Conservation (phyloP, 2,888 invertebrate genomes). For the Hydraecia micacea region DNA sequence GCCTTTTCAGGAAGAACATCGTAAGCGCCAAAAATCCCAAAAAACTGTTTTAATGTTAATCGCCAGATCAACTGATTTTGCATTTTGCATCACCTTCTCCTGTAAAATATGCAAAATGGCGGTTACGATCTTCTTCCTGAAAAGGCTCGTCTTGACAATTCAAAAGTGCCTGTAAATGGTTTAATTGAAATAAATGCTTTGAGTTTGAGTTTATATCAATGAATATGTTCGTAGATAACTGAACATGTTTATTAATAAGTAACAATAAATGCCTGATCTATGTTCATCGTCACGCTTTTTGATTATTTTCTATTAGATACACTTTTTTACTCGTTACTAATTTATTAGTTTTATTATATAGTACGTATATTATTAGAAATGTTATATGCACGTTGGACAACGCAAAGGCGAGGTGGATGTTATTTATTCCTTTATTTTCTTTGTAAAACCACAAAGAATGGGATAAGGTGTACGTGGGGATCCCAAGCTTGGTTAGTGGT, state of each 20-base stretch:
- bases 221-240: conserved; percentile 3
- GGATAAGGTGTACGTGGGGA: conserved; percentile 8
- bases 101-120: too few species aligned
- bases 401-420: conserved; percentile 45
- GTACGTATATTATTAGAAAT: conserved; percentile 15
- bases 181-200: too few species aligned
- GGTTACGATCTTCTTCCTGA: too few species aligned
- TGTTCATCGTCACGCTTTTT: neutral
- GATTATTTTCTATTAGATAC: neutral
- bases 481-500: conserved; percentile 47
- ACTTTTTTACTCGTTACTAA: neutral
- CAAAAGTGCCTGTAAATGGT: too few species aligned
- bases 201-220: too few species aligned
- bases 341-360: neutral
- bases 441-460: conserved; percentile 56
- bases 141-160: too few species aligned
- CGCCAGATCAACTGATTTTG: too few species aligned
- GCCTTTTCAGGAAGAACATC: too few species aligned
- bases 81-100: too few species aligned
- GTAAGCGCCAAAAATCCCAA: too few species aligned
- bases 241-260: conserved; percentile 4
- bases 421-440: conserved; percentile 40
- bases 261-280: neutral
- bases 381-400: conserved; percentile 28
- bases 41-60: too few species aligned